Evolutionary conservation across 2,797 vertebrate species (phyloP).

Genomic region (Rousettus madagascariensis): DNA sequence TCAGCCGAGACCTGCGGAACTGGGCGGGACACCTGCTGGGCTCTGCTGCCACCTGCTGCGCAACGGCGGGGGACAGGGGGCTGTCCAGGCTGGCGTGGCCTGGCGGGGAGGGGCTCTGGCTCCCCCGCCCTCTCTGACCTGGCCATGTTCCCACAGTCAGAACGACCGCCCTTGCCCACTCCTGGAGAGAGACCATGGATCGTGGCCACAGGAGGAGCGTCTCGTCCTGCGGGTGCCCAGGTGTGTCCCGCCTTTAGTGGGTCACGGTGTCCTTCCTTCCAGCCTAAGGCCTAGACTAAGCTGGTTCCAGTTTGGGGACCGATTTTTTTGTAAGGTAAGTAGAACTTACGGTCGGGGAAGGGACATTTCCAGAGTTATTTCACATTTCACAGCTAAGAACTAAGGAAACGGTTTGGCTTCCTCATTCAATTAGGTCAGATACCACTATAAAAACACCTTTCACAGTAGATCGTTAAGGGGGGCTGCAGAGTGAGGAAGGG

Average conservation of each 20-base stretch:
- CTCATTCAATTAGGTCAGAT: constrained; percentile 22
- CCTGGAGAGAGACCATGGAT: neutral
- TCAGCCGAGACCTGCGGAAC: neutral
- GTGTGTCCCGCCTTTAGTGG: neutral
- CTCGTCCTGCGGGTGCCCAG: neutral
- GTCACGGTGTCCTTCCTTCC: neutral
- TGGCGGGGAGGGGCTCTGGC: neutral
- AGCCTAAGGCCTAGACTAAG: neutral
- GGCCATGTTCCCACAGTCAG: constrained; percentile 62
- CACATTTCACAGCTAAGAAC: constrained; percentile 75
- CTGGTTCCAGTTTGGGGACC: constrained; percentile 15
- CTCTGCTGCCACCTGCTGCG: neutral
- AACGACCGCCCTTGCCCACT: constrained; percentile 16
- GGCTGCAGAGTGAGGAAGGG: neutral
- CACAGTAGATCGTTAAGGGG: constrained; percentile 50
- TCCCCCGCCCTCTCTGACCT: neutral
- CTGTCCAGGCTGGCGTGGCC: neutral
- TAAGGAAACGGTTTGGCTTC: constrained; percentile 52
- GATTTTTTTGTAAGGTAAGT: neutral
- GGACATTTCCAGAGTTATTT: constrained; percentile 59
- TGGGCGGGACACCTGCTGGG: neutral
- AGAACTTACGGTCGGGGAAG: neutral
- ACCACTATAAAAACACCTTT: neutral
- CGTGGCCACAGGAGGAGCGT: neutral
- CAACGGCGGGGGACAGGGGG: neutral